Base-by-base conservation (phyloP, 2,797 vertebrate genomes). In the Alectoris magna region DNA sequence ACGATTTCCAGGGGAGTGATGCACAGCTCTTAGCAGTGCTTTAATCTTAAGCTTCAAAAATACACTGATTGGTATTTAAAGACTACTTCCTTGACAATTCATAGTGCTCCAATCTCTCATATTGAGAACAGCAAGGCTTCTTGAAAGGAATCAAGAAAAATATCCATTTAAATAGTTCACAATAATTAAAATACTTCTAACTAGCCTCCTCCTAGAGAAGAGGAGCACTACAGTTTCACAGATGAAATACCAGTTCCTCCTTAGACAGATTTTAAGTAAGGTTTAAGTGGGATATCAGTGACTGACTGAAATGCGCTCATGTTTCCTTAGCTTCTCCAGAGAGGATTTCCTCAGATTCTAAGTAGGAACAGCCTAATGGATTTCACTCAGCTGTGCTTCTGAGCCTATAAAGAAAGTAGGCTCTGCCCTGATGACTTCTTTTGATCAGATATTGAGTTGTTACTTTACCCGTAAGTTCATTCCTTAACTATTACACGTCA, bases 171-270 rank as follows among this genome's bases (percentile, higher is more conserved):
- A 90, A 80, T 77, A 55, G 44, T 74, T 84, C 76, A 88, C 11
- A n/a, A 43, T 80, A 78, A 89, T 92, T 94, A 94, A 92, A 94
- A 87, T 77, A 80, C 72, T 88, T 63, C 48, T 85, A 91, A 85
- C 72, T 62, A 93, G 75, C 26, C 29, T 93, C 79, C 23, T 95
- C 31, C 49, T 59, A 73, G 56, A 87, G 59, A 93, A 87, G 72
- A 87, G 79, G 72, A 95, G 53, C 38, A 81, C 46, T 55, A 38
- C 49, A 53, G 56, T 69, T 93, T 84, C 82, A 71, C 48, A 83
- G 76, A 48, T 0, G 1, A 90, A 90, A 71, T 85, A 92, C 22
- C 72, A 60, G 58, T 36, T 85, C 62, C 53, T 82, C 34, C 63
- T 86, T 16, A 85, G 75, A 76, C 36, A 56, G 81, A 82, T 64